Evolutionary conservation across 2,888 invertebrate species (phyloP).

Genomic region (Aquatica leii): DNA sequence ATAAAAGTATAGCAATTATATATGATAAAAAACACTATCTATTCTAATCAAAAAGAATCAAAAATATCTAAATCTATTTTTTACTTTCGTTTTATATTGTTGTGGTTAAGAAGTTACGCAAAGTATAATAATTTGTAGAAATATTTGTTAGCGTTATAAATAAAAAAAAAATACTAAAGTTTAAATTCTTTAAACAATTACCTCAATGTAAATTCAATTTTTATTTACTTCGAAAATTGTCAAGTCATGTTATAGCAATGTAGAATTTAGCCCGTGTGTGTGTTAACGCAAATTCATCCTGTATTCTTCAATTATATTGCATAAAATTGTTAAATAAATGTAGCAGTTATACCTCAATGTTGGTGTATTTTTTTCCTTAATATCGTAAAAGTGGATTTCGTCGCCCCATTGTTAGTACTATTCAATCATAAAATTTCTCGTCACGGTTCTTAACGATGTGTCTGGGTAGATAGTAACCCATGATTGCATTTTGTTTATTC

Average conservation of each 20-base stretch:
- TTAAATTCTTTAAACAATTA: not conserved
- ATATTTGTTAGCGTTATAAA: conserved; percentile 4
- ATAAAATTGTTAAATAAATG: conserved; percentile 62
- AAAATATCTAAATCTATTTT: conserved; percentile 10
- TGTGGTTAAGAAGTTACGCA: not conserved
- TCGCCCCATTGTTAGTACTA: no score
- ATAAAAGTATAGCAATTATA: conserved; percentile 24
- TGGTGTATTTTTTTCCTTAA: conserved; percentile 27
- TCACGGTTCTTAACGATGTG: no score
- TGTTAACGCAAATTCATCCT: conserved; percentile 58
- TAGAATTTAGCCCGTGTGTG: conserved; percentile 58
- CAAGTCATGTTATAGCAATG: conserved; percentile 53
- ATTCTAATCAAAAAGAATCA: conserved; percentile 13
- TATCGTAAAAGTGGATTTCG: not conserved
- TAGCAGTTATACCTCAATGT: conserved; percentile 54
- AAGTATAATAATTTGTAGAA: conserved; percentile 3
- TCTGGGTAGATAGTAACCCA: no score
- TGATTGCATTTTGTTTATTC: no score
- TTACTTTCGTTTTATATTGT: conserved; percentile 11
- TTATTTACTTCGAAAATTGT: conserved; percentile 37
- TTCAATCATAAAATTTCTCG: no score
- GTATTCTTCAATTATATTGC: conserved; percentile 58
- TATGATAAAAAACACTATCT: conserved; percentile 19
- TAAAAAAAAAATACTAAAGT: no score
- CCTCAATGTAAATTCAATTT: conserved; percentile 27